These are phyloP conservation scores for Taphrorychus bicolor DNA, from an alignment of 2,888 invertebrate species.

Conservation along the genomic window DNA sequence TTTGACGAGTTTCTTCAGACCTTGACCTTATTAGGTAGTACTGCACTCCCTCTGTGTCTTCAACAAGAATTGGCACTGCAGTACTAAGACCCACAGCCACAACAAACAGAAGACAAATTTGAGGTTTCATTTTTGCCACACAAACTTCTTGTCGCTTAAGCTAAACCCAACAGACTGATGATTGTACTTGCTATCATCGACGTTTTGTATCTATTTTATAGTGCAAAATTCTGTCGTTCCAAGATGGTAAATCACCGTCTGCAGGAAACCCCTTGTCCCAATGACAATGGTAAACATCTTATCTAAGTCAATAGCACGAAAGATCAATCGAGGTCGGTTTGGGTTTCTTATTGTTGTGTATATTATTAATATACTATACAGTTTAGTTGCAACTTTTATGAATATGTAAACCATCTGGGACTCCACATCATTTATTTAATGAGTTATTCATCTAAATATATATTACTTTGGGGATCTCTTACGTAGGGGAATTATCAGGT, in stretches of 20 bases:
- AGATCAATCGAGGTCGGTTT: not conserved
- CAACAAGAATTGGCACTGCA: constrained; percentile 15
- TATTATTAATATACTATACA: no score
- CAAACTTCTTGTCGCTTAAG: not conserved
- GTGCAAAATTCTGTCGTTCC: not conserved
- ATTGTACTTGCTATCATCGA: not conserved
- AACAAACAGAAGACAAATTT: constrained; percentile 7
- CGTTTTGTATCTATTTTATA: not conserved
- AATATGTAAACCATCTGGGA: no score
- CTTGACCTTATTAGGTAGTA: constrained; percentile 3
- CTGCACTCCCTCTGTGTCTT: constrained; percentile 27
- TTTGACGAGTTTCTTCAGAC: constrained; percentile 13
- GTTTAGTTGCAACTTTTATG: no score
- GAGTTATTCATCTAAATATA: no score
- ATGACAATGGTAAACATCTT: not conserved
- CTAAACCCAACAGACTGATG: not conserved
- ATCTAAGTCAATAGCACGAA: not conserved
- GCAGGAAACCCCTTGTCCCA: constrained; percentile 1
- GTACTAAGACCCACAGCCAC: not conserved
- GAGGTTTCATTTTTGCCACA: not conserved
- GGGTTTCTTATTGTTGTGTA: no score
- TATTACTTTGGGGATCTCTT: no score
- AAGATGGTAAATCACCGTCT: constrained; percentile 6
- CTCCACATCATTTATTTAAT: no score
- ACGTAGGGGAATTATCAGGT: no score